Conservation (phyloP, 2,113 vertebrate genomes). For the Amazona vittata region DNA sequence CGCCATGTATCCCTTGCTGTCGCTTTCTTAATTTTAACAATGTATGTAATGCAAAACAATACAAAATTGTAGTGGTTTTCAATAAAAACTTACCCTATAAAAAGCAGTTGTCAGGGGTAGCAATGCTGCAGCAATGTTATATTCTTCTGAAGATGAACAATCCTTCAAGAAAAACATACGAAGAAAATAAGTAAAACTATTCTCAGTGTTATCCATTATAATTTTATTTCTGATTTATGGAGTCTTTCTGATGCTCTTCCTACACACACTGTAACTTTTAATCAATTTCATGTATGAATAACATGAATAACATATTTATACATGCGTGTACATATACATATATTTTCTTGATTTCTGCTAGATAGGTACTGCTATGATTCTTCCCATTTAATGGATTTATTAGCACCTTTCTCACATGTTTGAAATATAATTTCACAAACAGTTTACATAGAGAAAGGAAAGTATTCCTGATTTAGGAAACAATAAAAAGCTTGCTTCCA, state of each 20-base stretch:
- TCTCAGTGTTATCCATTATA: background rate
- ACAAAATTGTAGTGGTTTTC: background rate
- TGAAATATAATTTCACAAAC: background rate
- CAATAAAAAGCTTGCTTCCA: background rate
- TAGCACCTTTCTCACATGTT: background rate
- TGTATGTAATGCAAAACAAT: background rate
- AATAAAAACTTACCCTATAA: slow-evolving; percentile 88
- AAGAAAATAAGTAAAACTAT: background rate
- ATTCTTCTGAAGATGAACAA: slow-evolving; percentile 96
- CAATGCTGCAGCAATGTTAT: slow-evolving; percentile 88
- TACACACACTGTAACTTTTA: background rate
- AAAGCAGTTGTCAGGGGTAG: slow-evolving; percentile 94
- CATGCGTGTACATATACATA: accelerated
- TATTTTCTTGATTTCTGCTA: background rate
- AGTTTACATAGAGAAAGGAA: background rate
- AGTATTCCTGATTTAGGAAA: background rate
- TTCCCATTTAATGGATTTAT: background rate
- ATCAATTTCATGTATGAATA: background rate
- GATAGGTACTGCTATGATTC: background rate
- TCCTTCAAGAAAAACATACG: slow-evolving; percentile 82
- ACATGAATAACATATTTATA: background rate
- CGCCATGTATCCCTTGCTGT: accelerated
- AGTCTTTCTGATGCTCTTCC: background rate
- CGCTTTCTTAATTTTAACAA: background rate
- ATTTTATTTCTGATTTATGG: background rate